These are phyloP conservation scores for Mesorhabditis sp. DNA, from an alignment of 2,888 invertebrate genomes.

Conservation along the genomic window DNA sequence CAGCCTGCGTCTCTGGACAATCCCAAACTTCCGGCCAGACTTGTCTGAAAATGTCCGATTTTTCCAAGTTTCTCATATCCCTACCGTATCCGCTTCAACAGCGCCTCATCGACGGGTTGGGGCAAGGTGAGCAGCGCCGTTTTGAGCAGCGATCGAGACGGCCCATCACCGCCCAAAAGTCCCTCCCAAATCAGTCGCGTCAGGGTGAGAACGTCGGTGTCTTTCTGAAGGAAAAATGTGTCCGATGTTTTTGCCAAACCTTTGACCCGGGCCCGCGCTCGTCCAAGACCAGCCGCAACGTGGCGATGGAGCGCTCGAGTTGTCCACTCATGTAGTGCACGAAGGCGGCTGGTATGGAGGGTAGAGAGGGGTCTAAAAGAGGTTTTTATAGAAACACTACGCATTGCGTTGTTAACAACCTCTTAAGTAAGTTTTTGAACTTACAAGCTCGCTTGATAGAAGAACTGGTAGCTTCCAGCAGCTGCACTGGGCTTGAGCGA, in stretches of 20 bases:
- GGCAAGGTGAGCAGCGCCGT: background rate
- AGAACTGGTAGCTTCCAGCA: background rate
- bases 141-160: background rate
- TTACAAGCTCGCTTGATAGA: background rate
- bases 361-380: background rate
- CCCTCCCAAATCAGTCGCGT: background rate
- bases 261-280: background rate
- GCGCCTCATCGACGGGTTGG: background rate
- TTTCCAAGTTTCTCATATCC: background rate
- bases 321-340: background rate
- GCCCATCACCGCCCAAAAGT: background rate
- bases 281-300: background rate
- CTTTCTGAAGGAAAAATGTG: background rate
- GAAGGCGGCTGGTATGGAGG: background rate
- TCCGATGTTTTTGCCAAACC: background rate
- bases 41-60: constrained; percentile 3
- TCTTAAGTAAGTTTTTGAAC: background rate
- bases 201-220: background rate
- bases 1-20: background rate
- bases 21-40: background rate
- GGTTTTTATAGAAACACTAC: no score
- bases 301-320: background rate
- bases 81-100: background rate
- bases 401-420: no score
- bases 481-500: background rate